Percentiles rank a stretch among this genome's conserved stretches.
Evolutionary conservation across 2,113 vertebrate species (phyloP).

Genomic region (Rattus rattus): DNA sequence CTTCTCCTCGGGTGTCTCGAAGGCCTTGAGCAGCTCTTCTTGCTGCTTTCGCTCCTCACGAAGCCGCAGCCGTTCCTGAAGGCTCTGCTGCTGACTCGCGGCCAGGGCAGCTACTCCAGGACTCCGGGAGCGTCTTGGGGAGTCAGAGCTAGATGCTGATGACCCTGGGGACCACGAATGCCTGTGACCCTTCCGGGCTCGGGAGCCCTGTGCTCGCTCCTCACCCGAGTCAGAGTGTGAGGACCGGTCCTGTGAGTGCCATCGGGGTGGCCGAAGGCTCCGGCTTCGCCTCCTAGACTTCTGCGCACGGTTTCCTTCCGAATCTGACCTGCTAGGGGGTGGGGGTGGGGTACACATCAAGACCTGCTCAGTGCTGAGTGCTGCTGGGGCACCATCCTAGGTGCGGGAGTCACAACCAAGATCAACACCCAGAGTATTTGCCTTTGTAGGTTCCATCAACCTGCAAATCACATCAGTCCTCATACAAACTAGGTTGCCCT

Average conservation of each 20-base stretch:
- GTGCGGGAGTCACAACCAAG: not conserved
- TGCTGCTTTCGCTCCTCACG: slow-evolving; percentile 89
- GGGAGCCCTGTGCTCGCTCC: slow-evolving; percentile 47
- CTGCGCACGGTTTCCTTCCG: slow-evolving; percentile 78
- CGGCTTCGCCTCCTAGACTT: slow-evolving; percentile 64
- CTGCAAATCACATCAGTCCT: no score
- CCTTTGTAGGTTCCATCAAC: not conserved
- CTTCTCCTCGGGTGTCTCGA: slow-evolving; percentile 98
- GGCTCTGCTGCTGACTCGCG: slow-evolving; percentile 80
- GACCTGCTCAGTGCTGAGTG: not conserved
- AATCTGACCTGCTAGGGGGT: slow-evolving; percentile 70
- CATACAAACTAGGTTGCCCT: not conserved
- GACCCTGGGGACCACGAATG: slow-evolving; percentile 88
- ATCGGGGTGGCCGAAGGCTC: slow-evolving; percentile 57
- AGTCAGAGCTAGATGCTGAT: slow-evolving; percentile 86
- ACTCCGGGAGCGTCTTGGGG: slow-evolving; percentile 11
- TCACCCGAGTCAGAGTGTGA: slow-evolving; percentile 57
- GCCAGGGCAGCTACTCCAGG: slow-evolving; percentile 74
- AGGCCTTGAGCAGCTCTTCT: slow-evolving; percentile 94
- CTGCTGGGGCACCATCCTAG: no score
- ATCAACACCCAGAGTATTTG: not conserved
- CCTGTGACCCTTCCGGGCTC: not conserved
- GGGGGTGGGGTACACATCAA: not conserved
- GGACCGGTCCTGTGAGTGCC: slow-evolving; percentile 21
- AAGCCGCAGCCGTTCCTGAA: slow-evolving; percentile 85